A percentile compares a stretch with the other conserved stretches of the same genome.
Conservation (phyloP, 2,797 vertebrate species). For the Micropoecilia bifurca region DNA sequence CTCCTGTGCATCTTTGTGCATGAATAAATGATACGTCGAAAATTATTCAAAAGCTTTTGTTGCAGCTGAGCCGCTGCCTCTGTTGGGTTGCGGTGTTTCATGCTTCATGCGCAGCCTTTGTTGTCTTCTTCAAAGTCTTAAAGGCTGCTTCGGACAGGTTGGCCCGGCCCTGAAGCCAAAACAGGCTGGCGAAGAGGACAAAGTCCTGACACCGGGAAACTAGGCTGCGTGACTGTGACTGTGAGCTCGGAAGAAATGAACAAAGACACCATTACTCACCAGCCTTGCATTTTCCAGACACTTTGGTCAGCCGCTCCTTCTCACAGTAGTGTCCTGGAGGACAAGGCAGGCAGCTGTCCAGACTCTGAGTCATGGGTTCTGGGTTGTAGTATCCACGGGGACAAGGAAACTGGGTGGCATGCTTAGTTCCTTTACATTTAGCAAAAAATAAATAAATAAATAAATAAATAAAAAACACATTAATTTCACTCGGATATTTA, state of each 20-base stretch:
- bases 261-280: constrained; percentile 78
- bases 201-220: constrained; percentile 43
- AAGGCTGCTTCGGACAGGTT: constrained; percentile 25
- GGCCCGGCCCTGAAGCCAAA: constrained; percentile 26
- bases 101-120: constrained; percentile 39
- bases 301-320: constrained; percentile 86
- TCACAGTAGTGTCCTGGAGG: constrained; percentile 92
- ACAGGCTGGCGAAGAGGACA: constrained; percentile 28
- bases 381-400: constrained; percentile 97
- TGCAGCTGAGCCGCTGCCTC: constrained; percentile 14
- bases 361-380: constrained; percentile 90
- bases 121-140: constrained; percentile 10
- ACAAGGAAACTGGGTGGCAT: constrained; percentile 90
- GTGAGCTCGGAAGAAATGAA: constrained; percentile 39
- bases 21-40: constrained; percentile 26
- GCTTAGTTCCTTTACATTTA: constrained; percentile 83
- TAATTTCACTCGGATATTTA: neutral
- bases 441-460: too few relatives aligned
- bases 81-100: constrained; percentile 13
- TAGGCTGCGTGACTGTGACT: constrained; percentile 16
- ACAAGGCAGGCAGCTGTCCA: constrained; percentile 96
- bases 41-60: constrained; percentile 35
- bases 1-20: constrained; percentile 11
- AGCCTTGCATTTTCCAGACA: constrained; percentile 90
- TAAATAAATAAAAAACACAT: too few relatives aligned